Base-by-base conservation (phyloP, 2,888 invertebrate species). In the Andrena flavipes region DNA sequence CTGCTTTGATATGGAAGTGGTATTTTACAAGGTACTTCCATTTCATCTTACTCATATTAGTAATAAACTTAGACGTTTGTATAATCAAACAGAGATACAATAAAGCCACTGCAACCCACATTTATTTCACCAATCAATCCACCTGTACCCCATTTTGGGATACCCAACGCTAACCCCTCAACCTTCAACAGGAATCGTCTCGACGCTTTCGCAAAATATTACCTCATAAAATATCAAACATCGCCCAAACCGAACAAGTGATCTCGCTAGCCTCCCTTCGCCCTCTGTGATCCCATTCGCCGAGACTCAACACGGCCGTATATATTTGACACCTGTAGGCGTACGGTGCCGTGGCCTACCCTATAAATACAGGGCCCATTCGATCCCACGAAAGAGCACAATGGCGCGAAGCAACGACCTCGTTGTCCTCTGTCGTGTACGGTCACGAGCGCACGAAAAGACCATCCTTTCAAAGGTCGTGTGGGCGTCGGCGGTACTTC, bases 391-490 rank as follows among this genome's bases (percentile, higher is more conserved):
- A 82, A 82, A 82, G 82, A 71, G 81, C 75, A 76, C 68, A 80
- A 82, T 80, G 49, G 72, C 70, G 69, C 70, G 76, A 83, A 83
- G 54, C 65, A 80, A 87, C 82, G 85, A 84, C 84, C 84, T 82
- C 81, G 79, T 76, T 76, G 82, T 80, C 67, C 56, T 59, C 56
- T 67, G 71, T 84, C 75, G 79, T 80, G 71, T 80, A 82, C 80
- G 68, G 80, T 76, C 82, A 76, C 76, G 80, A 70, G 35, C 80
- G 48, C 64, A 65, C 67, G 74, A 77, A 80, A 83, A 88, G 84
- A 79, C 83, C 80, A 89, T 74, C 82, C 83, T 84, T 85, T 85
- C 87, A 56, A 87, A 89, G 83, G 80, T 82, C 85, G 86, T 84
- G 83, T 89, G 82, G 85, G 87, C 86, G 82, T 88, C 69, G 84